Conservation (phyloP, 2,113 vertebrate species). For the Brachyhypopomus occidentalis region DNA sequence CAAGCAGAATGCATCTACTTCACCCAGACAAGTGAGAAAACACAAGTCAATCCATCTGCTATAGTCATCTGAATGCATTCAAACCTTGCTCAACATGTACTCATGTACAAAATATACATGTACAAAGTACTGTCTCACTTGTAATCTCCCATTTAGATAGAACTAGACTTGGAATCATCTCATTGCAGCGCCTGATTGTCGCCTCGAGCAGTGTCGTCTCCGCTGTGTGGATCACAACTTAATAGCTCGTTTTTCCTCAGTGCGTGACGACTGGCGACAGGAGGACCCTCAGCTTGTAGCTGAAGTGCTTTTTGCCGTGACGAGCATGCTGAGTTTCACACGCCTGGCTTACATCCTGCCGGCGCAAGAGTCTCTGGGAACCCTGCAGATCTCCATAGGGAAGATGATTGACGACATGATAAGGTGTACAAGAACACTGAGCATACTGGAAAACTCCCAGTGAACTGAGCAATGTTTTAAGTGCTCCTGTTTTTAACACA, state of each 20-base stretch:
- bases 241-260: constrained; percentile 57
- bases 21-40: constrained; percentile 78
- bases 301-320: constrained; percentile 87
- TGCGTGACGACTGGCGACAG: constrained; percentile 76
- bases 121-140: too few relatives aligned
- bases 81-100: too few relatives aligned
- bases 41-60: too few relatives aligned
- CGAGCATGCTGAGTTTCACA: constrained; percentile 92
- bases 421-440: constrained; percentile 64
- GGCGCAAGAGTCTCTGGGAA: constrained; percentile 86
- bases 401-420: constrained; percentile 95
- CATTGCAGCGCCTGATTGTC: too few relatives aligned
- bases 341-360: constrained; percentile 88
- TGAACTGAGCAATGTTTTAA: background rate
- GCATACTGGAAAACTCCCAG: too few relatives aligned
- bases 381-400: constrained; percentile 89
- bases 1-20: constrained; percentile 79
- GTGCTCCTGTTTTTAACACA: too few relatives aligned
- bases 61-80: too few relatives aligned
- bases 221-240: background rate
- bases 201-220: background rate
- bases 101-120: too few relatives aligned
- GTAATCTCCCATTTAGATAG: too few relatives aligned
- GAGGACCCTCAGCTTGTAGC: constrained; percentile 89
- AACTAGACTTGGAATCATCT: too few relatives aligned